Conservation (phyloP, 2,797 vertebrate genomes). For the Gallinago nigripennis region DNA sequence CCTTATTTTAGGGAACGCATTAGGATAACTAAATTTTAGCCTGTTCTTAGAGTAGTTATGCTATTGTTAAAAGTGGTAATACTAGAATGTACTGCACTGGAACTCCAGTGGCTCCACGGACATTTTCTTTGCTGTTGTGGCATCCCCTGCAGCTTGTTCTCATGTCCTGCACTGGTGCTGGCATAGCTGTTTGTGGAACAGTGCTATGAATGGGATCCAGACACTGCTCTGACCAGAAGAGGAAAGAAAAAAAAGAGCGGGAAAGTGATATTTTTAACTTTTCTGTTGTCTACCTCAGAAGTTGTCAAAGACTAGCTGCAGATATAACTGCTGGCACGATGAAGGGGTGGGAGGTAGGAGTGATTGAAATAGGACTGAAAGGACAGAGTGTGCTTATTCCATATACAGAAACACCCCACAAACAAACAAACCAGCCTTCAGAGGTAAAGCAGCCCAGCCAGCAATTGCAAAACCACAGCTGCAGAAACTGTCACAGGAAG, state of each 20-base stretch:
- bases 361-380: rapidly evolving
- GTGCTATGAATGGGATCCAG: not conserved
- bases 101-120: not conserved
- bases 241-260: rapidly evolving
- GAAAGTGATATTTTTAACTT: too few species aligned
- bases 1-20: not conserved
- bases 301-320: not conserved
- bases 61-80: not conserved
- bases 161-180: not conserved
- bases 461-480: not conserved
- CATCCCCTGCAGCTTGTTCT: not conserved
- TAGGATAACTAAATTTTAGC: not conserved
- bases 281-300: rapidly evolving
- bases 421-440: not conserved
- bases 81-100: not conserved
- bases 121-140: not conserved
- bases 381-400: not conserved
- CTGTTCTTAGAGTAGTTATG: not conserved
- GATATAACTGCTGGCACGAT: not conserved
- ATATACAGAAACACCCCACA: not conserved
- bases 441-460: not conserved
- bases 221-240: not conserved
- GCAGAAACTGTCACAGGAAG: not conserved
- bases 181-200: not conserved
- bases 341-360: not conserved